Base-by-base conservation (phyloP, 2,888 invertebrate species). In the Quadroppia sp. region DNA sequence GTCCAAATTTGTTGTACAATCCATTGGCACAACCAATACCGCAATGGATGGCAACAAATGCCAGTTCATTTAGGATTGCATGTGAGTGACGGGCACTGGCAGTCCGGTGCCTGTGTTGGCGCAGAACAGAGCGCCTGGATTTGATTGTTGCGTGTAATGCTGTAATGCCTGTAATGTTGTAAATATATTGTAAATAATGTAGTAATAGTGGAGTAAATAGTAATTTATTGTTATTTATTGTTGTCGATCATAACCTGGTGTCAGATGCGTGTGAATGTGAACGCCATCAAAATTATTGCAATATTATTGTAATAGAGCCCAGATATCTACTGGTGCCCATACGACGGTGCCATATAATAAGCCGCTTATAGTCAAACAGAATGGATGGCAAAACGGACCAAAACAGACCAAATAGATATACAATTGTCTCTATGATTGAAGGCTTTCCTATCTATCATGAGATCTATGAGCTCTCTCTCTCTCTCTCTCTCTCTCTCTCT, bases 141-240 rank as follows among this genome's bases (percentile, higher is more conserved):
- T 56, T 56, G 56, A 56, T 56, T 56, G 56, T 56, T 56, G 56
- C 56, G 56, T 56, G 56, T 56, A 48, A 48, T 48, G 48, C n/a
- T n/a, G 48, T 48, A 48, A 48, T 56, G 56, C 56, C 25, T 23
- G 56, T 56, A 56, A n/a, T n/a, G n/a, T n/a, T n/a, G n/a, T n/a
- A n/a, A n/a, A n/a, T n/a, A n/a, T n/a, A n/a, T n/a, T n/a, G n/a
- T n/a, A n/a, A n/a, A n/a, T n/a, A n/a, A n/a, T n/a, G n/a, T n/a
- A n/a, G n/a, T n/a, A 56, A 56, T 56, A 11, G 23, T 56, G 25
- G 17, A 23, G 56, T 56, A 56, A 56, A 25, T 25, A 56, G 23
- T 56, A 56, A n/a, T n/a, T n/a, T n/a, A n/a, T n/a, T n/a, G n/a
- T n/a, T n/a, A 56, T 56, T 56, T 56, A 56, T 56, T 56, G 56